A percentile compares a stretch with the other conserved stretches of the same genome.
Evolutionary conservation across 2,888 invertebrate species (phyloP).

Genomic region (Sylvicola fuscatus): DNA sequence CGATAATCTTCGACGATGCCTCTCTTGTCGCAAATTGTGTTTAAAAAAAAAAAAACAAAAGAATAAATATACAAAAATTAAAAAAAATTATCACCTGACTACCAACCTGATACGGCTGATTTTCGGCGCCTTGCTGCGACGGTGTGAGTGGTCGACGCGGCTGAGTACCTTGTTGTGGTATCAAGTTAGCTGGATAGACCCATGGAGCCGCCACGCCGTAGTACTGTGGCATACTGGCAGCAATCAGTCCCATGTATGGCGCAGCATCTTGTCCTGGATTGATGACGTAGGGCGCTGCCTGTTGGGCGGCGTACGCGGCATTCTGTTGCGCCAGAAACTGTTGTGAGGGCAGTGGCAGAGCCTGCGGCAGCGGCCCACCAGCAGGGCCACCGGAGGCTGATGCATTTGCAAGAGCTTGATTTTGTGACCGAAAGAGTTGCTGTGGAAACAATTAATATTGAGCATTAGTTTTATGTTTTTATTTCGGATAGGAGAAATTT

Average conservation of each 20-base stretch:
- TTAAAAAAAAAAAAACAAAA: too few relatives aligned
- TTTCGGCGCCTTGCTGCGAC: constrained; percentile 36
- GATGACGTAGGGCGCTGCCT: constrained; percentile 64
- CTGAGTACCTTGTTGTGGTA: constrained; percentile 44
- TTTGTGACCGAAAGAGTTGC: constrained; percentile 81
- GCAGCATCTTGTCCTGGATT: constrained; percentile 54
- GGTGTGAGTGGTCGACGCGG: constrained; percentile 64
- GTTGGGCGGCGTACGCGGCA: constrained; percentile 48
- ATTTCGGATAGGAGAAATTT: too few relatives aligned
- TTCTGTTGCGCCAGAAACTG: constrained; percentile 57
- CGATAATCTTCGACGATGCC: too few relatives aligned
- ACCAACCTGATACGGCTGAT: constrained; percentile 26
- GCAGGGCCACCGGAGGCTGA: constrained; percentile 47
- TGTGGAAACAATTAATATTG: constrained; percentile 27
- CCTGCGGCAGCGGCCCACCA: constrained; percentile 45
- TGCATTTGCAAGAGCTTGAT: constrained; percentile 42
- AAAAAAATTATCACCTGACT: constrained; percentile 2
- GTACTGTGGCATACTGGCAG: constrained; percentile 74
- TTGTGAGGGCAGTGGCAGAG: constrained; percentile 57
- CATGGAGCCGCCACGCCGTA: constrained; percentile 80
- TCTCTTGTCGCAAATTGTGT: too few relatives aligned
- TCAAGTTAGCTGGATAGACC: constrained; percentile 71
- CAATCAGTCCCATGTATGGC: constrained; percentile 67
- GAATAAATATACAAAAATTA: too few relatives aligned
- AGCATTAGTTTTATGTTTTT: constrained; percentile 1